phyloP scores from a whole-genome alignment of 2,797 vertebrate genomes.

The Melanitta fusca region DNA sequence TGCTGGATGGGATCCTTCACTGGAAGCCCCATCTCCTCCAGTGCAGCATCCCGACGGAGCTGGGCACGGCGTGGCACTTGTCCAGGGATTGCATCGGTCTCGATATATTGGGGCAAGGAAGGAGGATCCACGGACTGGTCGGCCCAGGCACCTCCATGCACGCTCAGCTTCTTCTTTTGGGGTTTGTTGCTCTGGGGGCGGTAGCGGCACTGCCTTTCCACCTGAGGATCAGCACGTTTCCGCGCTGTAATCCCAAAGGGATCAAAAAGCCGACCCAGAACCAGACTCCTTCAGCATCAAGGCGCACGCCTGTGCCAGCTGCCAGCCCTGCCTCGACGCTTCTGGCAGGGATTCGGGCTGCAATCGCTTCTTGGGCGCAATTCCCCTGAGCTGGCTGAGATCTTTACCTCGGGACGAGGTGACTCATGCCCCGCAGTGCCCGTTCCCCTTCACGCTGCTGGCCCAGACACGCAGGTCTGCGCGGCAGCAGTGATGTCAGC shows the following conservation, averaged over 20 bases:
- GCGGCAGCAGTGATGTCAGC: background rate
- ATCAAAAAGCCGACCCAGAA: background rate
- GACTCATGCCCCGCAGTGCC: background rate
- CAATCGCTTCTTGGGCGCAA: background rate
- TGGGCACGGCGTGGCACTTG: background rate
- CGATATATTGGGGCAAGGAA: background rate
- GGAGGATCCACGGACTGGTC: background rate
- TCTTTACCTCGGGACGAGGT: background rate
- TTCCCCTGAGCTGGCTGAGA: background rate
- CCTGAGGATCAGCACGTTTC: background rate
- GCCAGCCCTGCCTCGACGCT: background rate
- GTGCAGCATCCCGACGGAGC: background rate
- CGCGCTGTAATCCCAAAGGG: background rate
- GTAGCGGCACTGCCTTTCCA: background rate
- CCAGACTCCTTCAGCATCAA: background rate
- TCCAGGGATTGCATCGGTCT: accelerated
- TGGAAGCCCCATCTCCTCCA: background rate
- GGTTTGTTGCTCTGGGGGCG: background rate
- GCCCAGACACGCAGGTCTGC: background rate
- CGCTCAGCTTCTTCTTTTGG: background rate
- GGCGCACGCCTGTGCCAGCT: background rate
- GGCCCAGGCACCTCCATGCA: background rate
- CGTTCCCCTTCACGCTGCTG: background rate
- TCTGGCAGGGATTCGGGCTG: background rate
- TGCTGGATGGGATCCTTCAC: background rate